Conservation (phyloP, 92 coral and sea anemone genomes). For the Epizoanthus stellaris region DNA sequence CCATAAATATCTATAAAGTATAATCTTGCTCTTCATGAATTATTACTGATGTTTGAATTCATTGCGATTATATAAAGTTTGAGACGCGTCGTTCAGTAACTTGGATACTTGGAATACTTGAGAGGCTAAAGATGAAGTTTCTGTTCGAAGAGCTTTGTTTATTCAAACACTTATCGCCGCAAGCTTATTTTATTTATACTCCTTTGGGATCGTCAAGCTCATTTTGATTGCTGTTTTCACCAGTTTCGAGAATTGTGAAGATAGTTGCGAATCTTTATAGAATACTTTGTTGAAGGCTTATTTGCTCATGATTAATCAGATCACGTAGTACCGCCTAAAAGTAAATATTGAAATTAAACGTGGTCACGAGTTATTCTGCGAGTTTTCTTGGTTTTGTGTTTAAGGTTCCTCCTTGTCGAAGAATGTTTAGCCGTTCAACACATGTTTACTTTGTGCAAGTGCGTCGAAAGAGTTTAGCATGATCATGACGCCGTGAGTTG, state of each 20-base stretch:
- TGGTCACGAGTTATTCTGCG: background rate
- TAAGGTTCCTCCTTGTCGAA: too few relatives aligned
- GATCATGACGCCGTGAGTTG: conserved; percentile 4
- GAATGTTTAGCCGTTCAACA: conserved; percentile 11
- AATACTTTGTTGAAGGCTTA: conserved; percentile 1
- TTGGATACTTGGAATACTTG: background rate
- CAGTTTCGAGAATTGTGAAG: background rate
- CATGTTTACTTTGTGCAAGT: conserved; percentile 14
- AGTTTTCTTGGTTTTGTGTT: background rate
- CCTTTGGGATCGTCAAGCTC: background rate
- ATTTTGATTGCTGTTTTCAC: background rate
- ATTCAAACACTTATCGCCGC: background rate
- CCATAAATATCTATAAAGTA: too few relatives aligned
- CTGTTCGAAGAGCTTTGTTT: background rate
- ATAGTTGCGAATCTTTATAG: background rate
- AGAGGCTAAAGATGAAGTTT: background rate
- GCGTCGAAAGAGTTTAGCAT: conserved; percentile 3
- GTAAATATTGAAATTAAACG: conserved; percentile 30
- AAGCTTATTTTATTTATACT: too few relatives aligned
- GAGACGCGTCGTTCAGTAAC: background rate
- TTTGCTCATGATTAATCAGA: conserved; percentile 30
- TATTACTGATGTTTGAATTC: background rate
- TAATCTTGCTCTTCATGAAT: background rate
- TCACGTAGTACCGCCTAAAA: conserved; percentile 31
- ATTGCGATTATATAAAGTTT: background rate